Evolutionary conservation across 2,888 invertebrate species (phyloP), one percentile per base, ranked within the genome.

Genomic region (Parascotia fuliginaria): DNA sequence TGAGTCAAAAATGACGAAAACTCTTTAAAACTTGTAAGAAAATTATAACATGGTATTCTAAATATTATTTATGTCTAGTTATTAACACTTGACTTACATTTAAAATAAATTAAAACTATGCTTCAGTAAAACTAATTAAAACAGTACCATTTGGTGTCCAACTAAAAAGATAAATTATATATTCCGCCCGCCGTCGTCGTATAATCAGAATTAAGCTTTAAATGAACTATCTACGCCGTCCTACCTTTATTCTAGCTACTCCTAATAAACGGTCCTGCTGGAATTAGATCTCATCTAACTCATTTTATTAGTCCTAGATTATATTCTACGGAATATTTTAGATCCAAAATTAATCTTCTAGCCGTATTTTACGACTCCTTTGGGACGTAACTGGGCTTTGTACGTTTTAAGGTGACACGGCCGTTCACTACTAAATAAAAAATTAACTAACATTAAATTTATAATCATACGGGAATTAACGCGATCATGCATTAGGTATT

Each of bases 261-360:
- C 29, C 14, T 29, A 28, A 37, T 31, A 44, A 22, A 38, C 32
- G 37, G 11, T 9, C 11, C 37, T 38, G 9, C 2, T 19, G 22
- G 31, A 12, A 22, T 37, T 11, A 14, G 22, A 11, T 16, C 31
- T 4, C 31, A 29, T 9, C 11, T 12, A 32, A 39, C 24, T 24
- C 15, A 33, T 45, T 39, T 24, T n/a, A 39, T 38, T 27, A 38
- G 34, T 36, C 34, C 28, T 27, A 9, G 7, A 5, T 12, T 32
- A 38, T 32, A 38, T 45, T 33, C 24, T 4, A 9, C 12, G 39
- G 38, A 12, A 39, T 39, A 45, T 45, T 39, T 15, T n/a, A 32
- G 27, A 33, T 45, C 39, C 27, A 39, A 45, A 45, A 38, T 39
- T 39, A 45, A 45, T 45, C 39, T 39, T 31, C 24, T 39, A 38